phyloP scores from a whole-genome alignment of 2,113 vertebrate species.

The Leiothrix lutea region DNA sequence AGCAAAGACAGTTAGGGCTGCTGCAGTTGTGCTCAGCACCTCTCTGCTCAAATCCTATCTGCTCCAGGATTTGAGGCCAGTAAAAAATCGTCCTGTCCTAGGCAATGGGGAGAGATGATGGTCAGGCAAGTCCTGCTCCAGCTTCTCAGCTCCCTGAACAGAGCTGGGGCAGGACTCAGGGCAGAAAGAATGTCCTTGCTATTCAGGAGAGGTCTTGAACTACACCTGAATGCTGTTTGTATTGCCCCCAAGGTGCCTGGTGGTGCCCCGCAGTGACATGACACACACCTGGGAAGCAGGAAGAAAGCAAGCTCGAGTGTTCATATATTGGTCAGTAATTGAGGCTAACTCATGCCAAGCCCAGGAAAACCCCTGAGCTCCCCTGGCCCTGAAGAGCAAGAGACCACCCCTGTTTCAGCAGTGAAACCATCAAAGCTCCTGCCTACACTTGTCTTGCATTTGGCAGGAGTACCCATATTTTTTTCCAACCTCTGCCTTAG shows the following conservation, averaged over 20 bases:
- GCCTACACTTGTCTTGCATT: neutral
- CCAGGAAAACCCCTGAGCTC: neutral
- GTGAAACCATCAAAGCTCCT: neutral
- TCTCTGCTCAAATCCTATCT: neutral
- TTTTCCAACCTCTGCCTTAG: neutral
- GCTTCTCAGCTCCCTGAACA: neutral
- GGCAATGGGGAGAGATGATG: rapidly evolving
- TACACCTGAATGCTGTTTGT: neutral
- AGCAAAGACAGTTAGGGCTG: neutral
- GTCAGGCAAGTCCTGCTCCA: neutral
- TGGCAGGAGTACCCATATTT: neutral
- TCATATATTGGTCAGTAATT: neutral
- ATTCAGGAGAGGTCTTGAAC: neutral
- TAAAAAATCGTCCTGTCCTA: neutral
- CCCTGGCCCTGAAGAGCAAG: neutral
- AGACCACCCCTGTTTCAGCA: neutral
- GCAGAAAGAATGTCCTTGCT: neutral
- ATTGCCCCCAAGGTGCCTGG: too few relatives aligned
- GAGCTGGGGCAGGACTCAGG: neutral
- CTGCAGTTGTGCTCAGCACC: neutral
- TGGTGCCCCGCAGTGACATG: neutral
- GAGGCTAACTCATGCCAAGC: neutral
- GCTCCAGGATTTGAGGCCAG: neutral
- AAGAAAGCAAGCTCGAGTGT: neutral
- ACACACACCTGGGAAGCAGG: neutral